A percentile compares a stretch with the other conserved stretches of the same genome.
These are phyloP conservation scores for Drosophila leonis DNA, from an alignment of 2,888 invertebrate genomes.

Conservation along the genomic window DNA sequence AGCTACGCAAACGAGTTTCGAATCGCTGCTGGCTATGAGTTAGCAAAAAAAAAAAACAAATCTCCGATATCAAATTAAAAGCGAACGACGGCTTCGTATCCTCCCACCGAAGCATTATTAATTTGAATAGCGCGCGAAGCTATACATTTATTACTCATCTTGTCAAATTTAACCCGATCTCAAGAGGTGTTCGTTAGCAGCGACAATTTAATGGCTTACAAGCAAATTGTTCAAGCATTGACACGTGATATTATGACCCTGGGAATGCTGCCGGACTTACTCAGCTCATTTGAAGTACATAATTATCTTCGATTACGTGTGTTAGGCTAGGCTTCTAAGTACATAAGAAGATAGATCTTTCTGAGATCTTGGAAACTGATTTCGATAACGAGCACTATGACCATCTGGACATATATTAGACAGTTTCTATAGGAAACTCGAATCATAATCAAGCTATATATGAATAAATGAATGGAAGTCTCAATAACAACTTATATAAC, in stretches of 20 bases:
- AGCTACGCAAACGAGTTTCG: conserved; percentile 37
- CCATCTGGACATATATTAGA: conserved; percentile 24
- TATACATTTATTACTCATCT: conserved; percentile 21
- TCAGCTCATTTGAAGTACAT: conserved; percentile 24
- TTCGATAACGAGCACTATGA: conserved; percentile 19
- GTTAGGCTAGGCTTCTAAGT: background rate
- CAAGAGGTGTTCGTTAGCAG: conserved; percentile 25
- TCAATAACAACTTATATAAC: background rate
- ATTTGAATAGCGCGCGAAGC: conserved; percentile 1
- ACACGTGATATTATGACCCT: conserved; percentile 25
- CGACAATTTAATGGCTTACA: conserved; percentile 21
- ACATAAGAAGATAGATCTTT: background rate
- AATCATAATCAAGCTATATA: too few relatives aligned
- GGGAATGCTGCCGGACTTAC: conserved; percentile 11
- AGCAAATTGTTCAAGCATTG: conserved; percentile 8
- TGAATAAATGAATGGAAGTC: background rate
- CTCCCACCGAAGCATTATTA: conserved; percentile 23
- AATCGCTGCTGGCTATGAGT: background rate
- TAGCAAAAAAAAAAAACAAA: background rate
- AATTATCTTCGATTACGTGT: conserved; percentile 19
- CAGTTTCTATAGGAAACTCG: background rate
- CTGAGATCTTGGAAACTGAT: background rate
- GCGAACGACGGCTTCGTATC: conserved; percentile 26
- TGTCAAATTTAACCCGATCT: conserved; percentile 18
- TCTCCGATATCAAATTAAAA: conserved; percentile 18